A percentile compares a stretch with the other conserved stretches of the same genome.
These are phyloP conservation scores for Balearica regulorum DNA, from an alignment of 2,797 vertebrate species.

Conservation along the genomic window DNA sequence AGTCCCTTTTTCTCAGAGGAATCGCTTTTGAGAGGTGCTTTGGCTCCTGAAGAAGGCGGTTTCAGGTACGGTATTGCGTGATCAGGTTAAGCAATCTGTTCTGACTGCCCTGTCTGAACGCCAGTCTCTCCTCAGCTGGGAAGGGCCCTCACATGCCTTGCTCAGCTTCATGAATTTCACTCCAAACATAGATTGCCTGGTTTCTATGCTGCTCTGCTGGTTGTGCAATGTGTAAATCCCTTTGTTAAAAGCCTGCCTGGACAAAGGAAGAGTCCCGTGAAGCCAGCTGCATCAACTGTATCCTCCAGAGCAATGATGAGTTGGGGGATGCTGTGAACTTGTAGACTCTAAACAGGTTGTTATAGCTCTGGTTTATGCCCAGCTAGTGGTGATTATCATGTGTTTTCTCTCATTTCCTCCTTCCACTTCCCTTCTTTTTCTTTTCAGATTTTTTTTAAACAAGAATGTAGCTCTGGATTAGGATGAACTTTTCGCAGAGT, in stretches of 20 bases:
- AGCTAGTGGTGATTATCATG: background rate
- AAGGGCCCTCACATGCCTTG: background rate
- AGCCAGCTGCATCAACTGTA: background rate
- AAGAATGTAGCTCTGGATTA: background rate
- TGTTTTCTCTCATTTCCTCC: slow-evolving; percentile 6
- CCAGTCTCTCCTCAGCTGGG: background rate
- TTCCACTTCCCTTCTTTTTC: background rate
- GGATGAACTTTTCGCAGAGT: background rate
- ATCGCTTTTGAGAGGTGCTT: background rate
- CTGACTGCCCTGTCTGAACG: background rate
- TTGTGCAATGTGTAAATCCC: background rate
- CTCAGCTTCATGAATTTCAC: background rate
- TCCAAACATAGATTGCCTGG: background rate
- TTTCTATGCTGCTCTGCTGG: background rate
- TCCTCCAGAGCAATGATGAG: background rate
- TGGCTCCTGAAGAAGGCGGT: background rate
- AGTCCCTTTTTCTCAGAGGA: background rate
- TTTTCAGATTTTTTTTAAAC: background rate
- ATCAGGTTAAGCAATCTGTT: background rate
- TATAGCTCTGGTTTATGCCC: background rate
- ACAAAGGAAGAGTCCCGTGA: background rate
- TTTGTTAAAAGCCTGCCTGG: background rate
- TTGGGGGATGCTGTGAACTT: background rate
- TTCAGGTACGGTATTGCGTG: background rate
- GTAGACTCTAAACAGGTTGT: background rate